A percentile compares a stretch with the other conserved stretches of the same genome.
phyloP scores from a whole-genome alignment of 2,888 invertebrate species.

The Torymus auratus region DNA sequence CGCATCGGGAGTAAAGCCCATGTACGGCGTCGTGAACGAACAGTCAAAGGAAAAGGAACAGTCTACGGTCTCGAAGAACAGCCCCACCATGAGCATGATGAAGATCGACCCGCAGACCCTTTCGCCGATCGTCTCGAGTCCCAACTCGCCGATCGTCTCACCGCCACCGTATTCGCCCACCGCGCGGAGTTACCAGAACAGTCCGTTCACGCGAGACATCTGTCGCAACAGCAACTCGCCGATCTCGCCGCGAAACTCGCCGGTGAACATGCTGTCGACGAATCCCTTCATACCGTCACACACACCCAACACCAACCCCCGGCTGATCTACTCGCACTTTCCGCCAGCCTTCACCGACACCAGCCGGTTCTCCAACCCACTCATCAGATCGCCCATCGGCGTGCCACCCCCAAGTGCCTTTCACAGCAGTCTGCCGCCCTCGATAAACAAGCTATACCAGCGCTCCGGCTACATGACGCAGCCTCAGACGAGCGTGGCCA shows the following conservation, averaged over 20 bases:
- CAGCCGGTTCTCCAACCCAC: conserved; percentile 69
- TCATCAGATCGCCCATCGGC: conserved; percentile 72
- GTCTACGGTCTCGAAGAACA: conserved; percentile 57
- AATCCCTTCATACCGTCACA: conserved; percentile 75
- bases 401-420: conserved; percentile 74
- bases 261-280: conserved; percentile 75
- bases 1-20: conserved; percentile 80
- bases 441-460: conserved; percentile 73
- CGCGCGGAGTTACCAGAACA: conserved; percentile 69
- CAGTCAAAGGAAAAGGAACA: conserved; percentile 62
- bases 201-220: conserved; percentile 70
- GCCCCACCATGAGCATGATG: conserved; percentile 70
- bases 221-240: conserved; percentile 68
- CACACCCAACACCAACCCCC: conserved; percentile 74
- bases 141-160: conserved; percentile 71
- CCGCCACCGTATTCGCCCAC: conserved; percentile 72
- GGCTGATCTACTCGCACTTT: conserved; percentile 71
- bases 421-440: conserved; percentile 73
- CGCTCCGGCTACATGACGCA: conserved; percentile 72
- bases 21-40: conserved; percentile 79
- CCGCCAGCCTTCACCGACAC: conserved; percentile 69
- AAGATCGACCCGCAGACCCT: conserved; percentile 81
- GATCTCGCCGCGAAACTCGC: conserved; percentile 73
- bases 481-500: conserved; percentile 60
- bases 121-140: conserved; percentile 76